Evolutionary conservation across 1,140 invertebrate species (phyloP).

Genomic region (Schmidtea mediterranea): DNA sequence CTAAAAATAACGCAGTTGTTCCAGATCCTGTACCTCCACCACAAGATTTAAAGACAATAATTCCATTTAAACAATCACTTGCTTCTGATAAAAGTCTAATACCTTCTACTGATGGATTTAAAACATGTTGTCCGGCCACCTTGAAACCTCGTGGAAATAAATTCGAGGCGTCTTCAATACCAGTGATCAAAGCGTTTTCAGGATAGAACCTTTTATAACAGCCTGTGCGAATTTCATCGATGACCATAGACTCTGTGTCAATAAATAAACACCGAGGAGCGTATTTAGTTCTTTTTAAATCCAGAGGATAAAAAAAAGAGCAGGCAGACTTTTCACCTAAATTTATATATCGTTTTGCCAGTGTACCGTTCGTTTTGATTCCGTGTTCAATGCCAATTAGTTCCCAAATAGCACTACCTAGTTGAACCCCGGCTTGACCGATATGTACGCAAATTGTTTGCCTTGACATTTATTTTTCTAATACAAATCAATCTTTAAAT

Average conservation of each 20-base stretch:
- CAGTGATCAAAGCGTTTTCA: slow-evolving; percentile 20
- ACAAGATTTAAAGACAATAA: slow-evolving; percentile 30
- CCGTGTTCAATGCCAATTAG: slow-evolving; percentile 55
- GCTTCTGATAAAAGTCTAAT: slow-evolving; percentile 41
- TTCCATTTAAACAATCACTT: slow-evolving; percentile 47
- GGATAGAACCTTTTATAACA: slow-evolving; percentile 16
- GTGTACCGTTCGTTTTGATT: slow-evolving; percentile 45
- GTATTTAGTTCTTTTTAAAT: slow-evolving; percentile 41
- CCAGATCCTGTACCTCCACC: slow-evolving; percentile 48
- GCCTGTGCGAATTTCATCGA: slow-evolving; percentile 12
- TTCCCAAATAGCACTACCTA: slow-evolving; percentile 43
- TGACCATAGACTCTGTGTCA: slow-evolving; percentile 20
- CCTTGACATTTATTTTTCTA: too few relatives aligned
- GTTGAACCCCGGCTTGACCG: slow-evolving; percentile 3
- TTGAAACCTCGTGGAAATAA: not conserved
- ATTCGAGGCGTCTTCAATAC: slow-evolving; percentile 14
- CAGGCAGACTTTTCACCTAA: too few relatives aligned
- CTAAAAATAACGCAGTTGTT: slow-evolving; percentile 58
- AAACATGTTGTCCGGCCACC: slow-evolving; percentile 25
- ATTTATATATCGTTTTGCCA: slow-evolving; percentile 10
- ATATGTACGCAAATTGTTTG: slow-evolving; percentile 1
- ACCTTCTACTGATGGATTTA: slow-evolving; percentile 17
- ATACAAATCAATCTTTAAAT: too few relatives aligned
- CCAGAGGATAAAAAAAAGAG: slow-evolving; percentile 58
- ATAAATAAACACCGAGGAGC: slow-evolving; percentile 19